These are phyloP conservation scores for Spodoptera littoralis DNA, from an alignment of 2,888 invertebrate genomes.

Conservation along the genomic window DNA sequence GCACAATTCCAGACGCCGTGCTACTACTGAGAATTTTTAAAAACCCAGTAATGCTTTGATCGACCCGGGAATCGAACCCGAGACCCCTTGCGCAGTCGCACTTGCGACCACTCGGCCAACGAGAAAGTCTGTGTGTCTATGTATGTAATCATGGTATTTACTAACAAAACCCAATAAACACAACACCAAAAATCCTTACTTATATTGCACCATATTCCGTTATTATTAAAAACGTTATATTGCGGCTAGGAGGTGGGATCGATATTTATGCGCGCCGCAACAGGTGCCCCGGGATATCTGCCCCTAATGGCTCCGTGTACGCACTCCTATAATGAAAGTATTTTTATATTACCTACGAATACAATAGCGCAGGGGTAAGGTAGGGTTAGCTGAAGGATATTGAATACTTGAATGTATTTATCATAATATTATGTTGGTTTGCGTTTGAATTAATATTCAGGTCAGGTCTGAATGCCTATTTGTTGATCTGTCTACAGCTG, in stretches of 20 bases:
- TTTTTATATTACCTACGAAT: slow-evolving; percentile 38
- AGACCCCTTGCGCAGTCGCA: too few species aligned
- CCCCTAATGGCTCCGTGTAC: slow-evolving; percentile 49
- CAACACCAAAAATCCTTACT: slow-evolving; percentile 8
- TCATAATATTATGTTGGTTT: slow-evolving; percentile 13
- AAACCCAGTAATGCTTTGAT: too few species aligned
- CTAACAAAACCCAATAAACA: too few species aligned
- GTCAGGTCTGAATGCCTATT: too few species aligned
- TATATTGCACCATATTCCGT: slow-evolving; percentile 26
- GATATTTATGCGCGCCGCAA: slow-evolving; percentile 63
- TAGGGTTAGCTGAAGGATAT: slow-evolving; percentile 8
- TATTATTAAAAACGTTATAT: slow-evolving; percentile 29
- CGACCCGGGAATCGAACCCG: too few species aligned
- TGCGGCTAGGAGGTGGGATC: slow-evolving; percentile 45
- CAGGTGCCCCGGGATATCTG: slow-evolving; percentile 57
- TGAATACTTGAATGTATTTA: slow-evolving; percentile 13
- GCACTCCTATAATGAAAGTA: slow-evolving; percentile 48
- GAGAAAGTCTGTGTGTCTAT: too few species aligned
- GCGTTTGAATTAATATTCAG: slow-evolving; percentile 3
- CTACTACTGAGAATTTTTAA: too few species aligned
- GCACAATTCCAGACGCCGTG: too few species aligned
- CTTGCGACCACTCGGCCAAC: too few species aligned
- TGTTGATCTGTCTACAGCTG: too few species aligned
- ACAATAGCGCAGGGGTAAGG: slow-evolving; percentile 18
- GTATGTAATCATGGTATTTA: too few species aligned